Evolutionary conservation across 2,888 invertebrate species (phyloP), one percentile per base, ranked within the genome.

Genomic region (Morpho achilles): DNA sequence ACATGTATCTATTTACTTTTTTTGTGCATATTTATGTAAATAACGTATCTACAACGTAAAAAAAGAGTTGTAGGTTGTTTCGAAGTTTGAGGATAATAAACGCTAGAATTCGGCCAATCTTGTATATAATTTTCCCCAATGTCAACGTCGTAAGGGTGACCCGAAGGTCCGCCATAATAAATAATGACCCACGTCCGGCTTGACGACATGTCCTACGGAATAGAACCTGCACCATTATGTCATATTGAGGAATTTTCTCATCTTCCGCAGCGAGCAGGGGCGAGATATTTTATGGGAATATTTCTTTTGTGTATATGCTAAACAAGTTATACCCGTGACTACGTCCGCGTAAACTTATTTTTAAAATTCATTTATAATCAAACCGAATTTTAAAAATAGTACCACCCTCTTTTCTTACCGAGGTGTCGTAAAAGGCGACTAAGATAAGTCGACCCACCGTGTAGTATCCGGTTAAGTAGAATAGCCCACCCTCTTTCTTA

Each of bases 131-230:
- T 59, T 55, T 55, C 48, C 54, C 52, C 48, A 45, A 32, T 51
- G 55, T 55, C 52, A 59, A 43, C 51, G 44, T 52, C 54, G 40
- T 44, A 23, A 59, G 55, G 55, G 55, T 55, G 47, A 39, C 40
- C 41, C 7, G 47, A 48, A 51, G 59, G 55, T 48, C 40, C 46
- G 10, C 44, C 45, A 50, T 58, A 53, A 58, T 58, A 58, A 53
- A 58, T 58, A 54, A 58, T 58, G 42, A 23, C 43, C 48, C 55
- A 40, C 22, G 55, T 59, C 55, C 59, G 51, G 59, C 51, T 39
- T 48, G 59, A 55, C 51, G 54, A 50, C 55, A 44, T 48, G 42
- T 48, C 10, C 43, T 8, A 40, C 39, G 43, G 55, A 43, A 50
- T 51, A 44, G 50, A 8, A 50, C 16, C 32, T 10, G 45, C 47